Conservation (phyloP, 1,140 invertebrate species). For the Armadillidium nasatum region DNA sequence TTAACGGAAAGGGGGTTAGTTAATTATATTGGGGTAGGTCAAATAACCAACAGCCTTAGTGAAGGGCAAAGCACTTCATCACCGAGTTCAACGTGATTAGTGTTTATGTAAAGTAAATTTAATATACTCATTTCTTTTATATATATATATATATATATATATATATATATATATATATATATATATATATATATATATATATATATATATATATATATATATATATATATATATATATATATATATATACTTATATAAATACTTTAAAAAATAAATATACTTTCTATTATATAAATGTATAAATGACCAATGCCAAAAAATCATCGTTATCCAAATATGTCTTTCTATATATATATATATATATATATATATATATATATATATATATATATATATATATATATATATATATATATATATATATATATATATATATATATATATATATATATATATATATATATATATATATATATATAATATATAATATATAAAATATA, state of each 20-base stretch:
- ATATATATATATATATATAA: no score
- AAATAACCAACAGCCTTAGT: neutral
- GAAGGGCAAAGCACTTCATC: neutral
- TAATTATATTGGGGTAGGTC: neutral
- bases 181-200: conserved; percentile 15
- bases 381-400: no score
- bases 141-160: neutral
- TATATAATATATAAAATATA: no score
- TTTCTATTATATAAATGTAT: no score
- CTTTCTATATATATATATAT: no score
- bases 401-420: no score
- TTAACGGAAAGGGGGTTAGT: neutral
- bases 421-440: no score
- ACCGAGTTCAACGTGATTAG: neutral
- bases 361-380: no score
- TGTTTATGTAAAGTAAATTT: neutral
- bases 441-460: no score
- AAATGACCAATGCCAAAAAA: no score
- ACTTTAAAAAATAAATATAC: neutral
- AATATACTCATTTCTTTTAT: neutral
- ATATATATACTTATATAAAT: neutral
- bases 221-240: neutral
- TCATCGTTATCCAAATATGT: no score
- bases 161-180: neutral
- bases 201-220: conserved; percentile 15